Conservation (phyloP, 2,888 invertebrate genomes). For the Cloeon dipterum region DNA sequence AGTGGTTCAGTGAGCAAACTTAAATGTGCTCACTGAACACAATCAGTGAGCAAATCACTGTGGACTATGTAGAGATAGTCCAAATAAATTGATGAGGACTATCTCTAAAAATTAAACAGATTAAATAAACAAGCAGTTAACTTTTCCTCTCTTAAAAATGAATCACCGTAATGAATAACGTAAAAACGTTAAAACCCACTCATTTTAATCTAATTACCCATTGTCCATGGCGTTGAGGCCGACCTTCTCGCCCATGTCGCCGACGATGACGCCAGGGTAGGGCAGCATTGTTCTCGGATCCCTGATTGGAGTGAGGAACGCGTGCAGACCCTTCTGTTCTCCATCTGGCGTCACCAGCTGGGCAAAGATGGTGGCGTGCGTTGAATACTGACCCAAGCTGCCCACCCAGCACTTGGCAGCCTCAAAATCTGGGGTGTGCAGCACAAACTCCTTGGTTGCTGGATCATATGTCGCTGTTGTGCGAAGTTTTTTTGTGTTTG, state of each 20-base stretch:
- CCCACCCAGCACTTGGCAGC: constrained; percentile 78
- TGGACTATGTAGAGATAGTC: too few relatives aligned
- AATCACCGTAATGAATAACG: neutral
- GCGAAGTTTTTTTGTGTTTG: constrained; percentile 69
- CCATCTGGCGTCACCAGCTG: constrained; percentile 65
- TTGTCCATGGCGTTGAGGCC: constrained; percentile 85
- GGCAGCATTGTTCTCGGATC: constrained; percentile 51
- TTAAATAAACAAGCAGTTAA: too few relatives aligned
- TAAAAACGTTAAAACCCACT: too few relatives aligned
- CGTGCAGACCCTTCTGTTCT: constrained; percentile 62
- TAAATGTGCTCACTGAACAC: too few relatives aligned
- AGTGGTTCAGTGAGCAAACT: too few relatives aligned
- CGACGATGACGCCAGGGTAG: constrained; percentile 65
- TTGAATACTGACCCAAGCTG: constrained; percentile 68
- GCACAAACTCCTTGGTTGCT: constrained; percentile 41
- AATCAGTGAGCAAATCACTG: too few relatives aligned
- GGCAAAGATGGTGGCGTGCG: constrained; percentile 70
- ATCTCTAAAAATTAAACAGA: too few relatives aligned
- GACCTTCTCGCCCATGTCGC: constrained; percentile 83
- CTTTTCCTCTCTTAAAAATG: too few relatives aligned
- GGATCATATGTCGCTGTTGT: constrained; percentile 65
- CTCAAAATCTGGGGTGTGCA: constrained; percentile 53
- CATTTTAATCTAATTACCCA: constrained; percentile 40
- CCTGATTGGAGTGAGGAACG: constrained; percentile 68
- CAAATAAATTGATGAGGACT: too few relatives aligned